A percentile compares a stretch with the other conserved stretches of the same genome.
phyloP scores from a whole-genome alignment of 1,140 invertebrate genomes.

The Pinna nobilis region DNA sequence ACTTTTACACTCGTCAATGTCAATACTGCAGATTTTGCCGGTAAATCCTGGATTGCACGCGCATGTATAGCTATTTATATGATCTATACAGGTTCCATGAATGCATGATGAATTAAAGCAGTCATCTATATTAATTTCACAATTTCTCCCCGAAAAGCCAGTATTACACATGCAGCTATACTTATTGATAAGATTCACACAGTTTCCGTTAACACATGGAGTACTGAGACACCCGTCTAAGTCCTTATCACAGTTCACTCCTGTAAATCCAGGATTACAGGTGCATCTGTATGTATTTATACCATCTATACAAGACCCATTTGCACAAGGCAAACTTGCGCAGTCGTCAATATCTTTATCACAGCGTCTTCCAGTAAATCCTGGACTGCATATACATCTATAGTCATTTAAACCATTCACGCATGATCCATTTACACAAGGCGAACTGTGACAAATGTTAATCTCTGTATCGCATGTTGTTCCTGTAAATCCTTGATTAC shows the following conservation, averaged over 20 bases:
- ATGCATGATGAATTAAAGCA: slow-evolving; percentile 25
- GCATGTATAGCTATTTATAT: slow-evolving; percentile 42
- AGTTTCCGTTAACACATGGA: slow-evolving; percentile 59
- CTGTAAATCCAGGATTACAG: slow-evolving; percentile 64
- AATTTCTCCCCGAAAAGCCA: slow-evolving; percentile 43
- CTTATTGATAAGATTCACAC: slow-evolving; percentile 88
- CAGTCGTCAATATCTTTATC: slow-evolving; percentile 82
- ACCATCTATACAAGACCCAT: slow-evolving; percentile 53
- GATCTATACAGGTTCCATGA: slow-evolving; percentile 38
- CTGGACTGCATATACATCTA: slow-evolving; percentile 61
- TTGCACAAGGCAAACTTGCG: slow-evolving; percentile 81
- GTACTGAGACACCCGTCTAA: slow-evolving; percentile 74
- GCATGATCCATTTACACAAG: slow-evolving; percentile 61
- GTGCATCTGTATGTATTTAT: slow-evolving; percentile 59
- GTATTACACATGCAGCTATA: slow-evolving; percentile 75
- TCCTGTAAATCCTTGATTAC: too few species aligned
- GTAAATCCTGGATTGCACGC: slow-evolving; percentile 40
- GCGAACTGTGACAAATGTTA: slow-evolving; percentile 23
- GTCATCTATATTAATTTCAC: slow-evolving; percentile 43
- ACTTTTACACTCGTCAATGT: slow-evolving; percentile 4
- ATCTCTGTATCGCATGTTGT: too few species aligned
- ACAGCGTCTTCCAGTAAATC: slow-evolving; percentile 86
- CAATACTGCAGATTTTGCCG: slow-evolving; percentile 14
- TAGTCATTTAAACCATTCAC: slow-evolving; percentile 50
- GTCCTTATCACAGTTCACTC: too few species aligned